Conservation (phyloP, 2,113 vertebrate genomes). For the Tragelaphus imberbis region DNA sequence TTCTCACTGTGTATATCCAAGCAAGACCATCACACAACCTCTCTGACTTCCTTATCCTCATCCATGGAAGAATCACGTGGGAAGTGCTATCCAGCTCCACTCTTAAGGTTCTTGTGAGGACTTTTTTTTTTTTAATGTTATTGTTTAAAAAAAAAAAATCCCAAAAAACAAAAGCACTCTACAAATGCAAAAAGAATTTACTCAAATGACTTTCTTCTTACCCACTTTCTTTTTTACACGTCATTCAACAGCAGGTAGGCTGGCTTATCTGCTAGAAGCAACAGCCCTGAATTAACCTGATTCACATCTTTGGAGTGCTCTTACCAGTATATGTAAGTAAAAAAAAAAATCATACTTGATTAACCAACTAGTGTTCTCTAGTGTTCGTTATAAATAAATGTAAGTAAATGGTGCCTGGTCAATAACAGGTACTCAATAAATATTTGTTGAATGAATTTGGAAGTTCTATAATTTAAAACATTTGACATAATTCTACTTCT, state of each 20-base stretch:
- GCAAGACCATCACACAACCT: neutral
- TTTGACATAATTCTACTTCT: conserved; percentile 29
- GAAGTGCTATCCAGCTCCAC: neutral
- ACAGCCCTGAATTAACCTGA: neutral
- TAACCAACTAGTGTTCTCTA: conserved; percentile 32
- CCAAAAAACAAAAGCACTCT: neutral
- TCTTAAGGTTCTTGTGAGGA: neutral
- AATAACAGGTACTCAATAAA: neutral
- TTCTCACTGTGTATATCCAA: neutral
- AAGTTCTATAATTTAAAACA: conserved; percentile 46
- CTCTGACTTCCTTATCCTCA: neutral
- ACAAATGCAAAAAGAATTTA: neutral
- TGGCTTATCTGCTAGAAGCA: neutral
- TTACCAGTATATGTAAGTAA: neutral
- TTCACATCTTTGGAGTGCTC: neutral
- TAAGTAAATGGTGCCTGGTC: neutral
- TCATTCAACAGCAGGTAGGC: neutral
- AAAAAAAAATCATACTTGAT: conserved; percentile 7
- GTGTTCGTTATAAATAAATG: conserved; percentile 1
- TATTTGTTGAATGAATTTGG: conserved; percentile 41
- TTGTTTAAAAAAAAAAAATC: neutral
- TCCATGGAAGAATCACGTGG: neutral
- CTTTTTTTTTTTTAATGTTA: neutral
- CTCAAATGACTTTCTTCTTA: neutral
- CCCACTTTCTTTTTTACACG: neutral